Percentiles rank a stretch among this genome's conserved stretches.
phyloP scores from a whole-genome alignment of 2,113 vertebrate genomes.

The Nyctibius bracteatus region DNA sequence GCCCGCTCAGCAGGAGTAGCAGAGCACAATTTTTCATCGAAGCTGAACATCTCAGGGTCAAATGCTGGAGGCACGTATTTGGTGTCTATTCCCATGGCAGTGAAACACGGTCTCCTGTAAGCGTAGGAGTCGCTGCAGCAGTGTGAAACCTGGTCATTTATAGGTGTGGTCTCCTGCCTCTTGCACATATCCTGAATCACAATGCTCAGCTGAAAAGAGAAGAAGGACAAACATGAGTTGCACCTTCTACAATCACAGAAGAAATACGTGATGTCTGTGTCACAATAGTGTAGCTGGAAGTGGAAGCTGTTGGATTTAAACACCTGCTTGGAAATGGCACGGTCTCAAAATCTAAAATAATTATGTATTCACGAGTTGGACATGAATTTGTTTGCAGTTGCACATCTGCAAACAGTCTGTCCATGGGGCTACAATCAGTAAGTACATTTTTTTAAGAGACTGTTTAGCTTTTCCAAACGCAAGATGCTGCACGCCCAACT shows the following conservation, averaged over 20 bases:
- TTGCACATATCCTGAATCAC: constrained; percentile 67
- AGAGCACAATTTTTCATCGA: constrained; percentile 56
- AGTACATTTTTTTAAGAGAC: neutral
- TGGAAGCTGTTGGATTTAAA: neutral
- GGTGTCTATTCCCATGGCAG: constrained; percentile 52
- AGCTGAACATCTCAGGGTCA: constrained; percentile 50
- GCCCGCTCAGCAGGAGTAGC: neutral
- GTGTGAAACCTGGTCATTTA: constrained; percentile 59
- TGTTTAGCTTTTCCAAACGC: neutral
- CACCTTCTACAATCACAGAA: neutral
- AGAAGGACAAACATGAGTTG: neutral
- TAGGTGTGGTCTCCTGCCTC: constrained; percentile 34
- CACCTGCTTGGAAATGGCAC: neutral
- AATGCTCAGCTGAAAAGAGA: constrained; percentile 56
- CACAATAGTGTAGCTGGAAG: neutral
- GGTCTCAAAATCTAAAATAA: neutral
- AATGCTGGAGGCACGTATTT: constrained; percentile 61
- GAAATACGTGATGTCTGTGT: neutral
- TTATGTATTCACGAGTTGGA: no score
- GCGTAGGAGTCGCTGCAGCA: constrained; percentile 69
- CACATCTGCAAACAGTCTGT: neutral
- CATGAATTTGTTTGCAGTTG: no score
- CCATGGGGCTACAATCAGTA: neutral
- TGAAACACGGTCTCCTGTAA: constrained; percentile 65
- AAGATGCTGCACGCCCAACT: neutral